phyloP scores from a whole-genome alignment of 2,888 invertebrate genomes.

The Oxytorus armatus region DNA sequence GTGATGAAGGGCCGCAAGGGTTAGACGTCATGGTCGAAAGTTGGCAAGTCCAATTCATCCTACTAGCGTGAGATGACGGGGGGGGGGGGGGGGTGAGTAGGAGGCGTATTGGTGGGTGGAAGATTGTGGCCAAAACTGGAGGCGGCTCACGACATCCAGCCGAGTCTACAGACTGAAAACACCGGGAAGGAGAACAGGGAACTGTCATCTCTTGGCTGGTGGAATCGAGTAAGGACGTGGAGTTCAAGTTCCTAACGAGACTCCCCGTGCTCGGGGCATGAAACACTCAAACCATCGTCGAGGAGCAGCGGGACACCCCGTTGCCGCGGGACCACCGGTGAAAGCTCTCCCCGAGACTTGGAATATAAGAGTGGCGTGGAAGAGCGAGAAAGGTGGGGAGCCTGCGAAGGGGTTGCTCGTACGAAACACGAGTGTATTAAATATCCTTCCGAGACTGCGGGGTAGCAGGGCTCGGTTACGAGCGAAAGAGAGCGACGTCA shows the following conservation, averaged over 20 bases:
- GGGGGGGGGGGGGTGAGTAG: conserved; percentile 46
- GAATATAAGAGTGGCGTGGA: conserved; percentile 21
- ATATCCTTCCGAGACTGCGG: conserved; percentile 65
- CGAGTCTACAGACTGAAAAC: conserved; percentile 13
- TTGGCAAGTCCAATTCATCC: conserved; percentile 63
- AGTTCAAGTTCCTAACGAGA: conserved; percentile 82
- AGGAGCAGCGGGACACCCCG: conserved; percentile 61
- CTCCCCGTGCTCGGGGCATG: conserved; percentile 76
- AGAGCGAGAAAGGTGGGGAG: conserved; percentile 16
- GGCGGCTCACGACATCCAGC: conserved; percentile 41
- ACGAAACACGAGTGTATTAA: conserved; percentile 80
- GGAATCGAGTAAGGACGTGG: conserved; percentile 54
- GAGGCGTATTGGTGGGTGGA: conserved; percentile 54
- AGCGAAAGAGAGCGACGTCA: conserved; percentile 48
- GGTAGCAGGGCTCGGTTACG: conserved; percentile 14
- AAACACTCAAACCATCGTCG: conserved; percentile 78
- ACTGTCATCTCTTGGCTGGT: no score
- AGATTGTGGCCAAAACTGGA: conserved; percentile 48
- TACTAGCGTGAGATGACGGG: conserved; percentile 39
- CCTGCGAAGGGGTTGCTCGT: no score
- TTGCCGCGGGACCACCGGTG: conserved; percentile 21
- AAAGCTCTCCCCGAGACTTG: conserved; percentile 20
- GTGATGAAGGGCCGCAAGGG: conserved; percentile 55
- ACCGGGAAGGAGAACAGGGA: no score
- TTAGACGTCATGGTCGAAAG: conserved; percentile 64